phyloP scores from a whole-genome alignment of 2,888 invertebrate species.

The Acrobasis suavella region DNA sequence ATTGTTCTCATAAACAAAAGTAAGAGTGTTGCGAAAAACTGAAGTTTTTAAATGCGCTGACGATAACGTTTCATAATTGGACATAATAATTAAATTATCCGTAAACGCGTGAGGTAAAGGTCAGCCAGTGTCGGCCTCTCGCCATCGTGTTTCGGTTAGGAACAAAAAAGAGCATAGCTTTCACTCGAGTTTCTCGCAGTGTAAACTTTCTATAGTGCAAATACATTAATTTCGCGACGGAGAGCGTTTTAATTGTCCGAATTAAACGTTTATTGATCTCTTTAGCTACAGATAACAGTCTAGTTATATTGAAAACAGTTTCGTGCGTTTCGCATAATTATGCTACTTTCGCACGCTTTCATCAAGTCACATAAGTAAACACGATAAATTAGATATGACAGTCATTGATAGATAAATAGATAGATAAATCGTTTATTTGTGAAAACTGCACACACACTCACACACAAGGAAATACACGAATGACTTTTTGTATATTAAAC shows the following conservation, averaged over 20 bases:
- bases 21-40: neutral
- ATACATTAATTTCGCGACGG: conserved; percentile 52
- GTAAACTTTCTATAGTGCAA: conserved; percentile 50
- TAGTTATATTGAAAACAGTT: neutral
- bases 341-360: conserved; percentile 11
- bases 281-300: neutral
- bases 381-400: neutral
- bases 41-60: neutral
- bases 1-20: neutral
- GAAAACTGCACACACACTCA: no score
- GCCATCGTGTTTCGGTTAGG: conserved; percentile 24
- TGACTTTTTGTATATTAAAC: no score
- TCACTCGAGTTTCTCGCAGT: conserved; percentile 47
- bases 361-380: neutral
- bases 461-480: no score
- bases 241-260: conserved; percentile 32
- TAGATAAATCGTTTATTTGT: no score
- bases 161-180: conserved; percentile 45
- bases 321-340: neutral
- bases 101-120: neutral
- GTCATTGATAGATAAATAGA: no score
- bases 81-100: neutral
- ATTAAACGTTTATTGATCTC: conserved; percentile 6
- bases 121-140: conserved; percentile 2
- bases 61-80: conserved; percentile 1